Evolutionary conservation across 2,888 invertebrate genomes (phyloP).

Genomic region (Barypeithes pellucidus): DNA sequence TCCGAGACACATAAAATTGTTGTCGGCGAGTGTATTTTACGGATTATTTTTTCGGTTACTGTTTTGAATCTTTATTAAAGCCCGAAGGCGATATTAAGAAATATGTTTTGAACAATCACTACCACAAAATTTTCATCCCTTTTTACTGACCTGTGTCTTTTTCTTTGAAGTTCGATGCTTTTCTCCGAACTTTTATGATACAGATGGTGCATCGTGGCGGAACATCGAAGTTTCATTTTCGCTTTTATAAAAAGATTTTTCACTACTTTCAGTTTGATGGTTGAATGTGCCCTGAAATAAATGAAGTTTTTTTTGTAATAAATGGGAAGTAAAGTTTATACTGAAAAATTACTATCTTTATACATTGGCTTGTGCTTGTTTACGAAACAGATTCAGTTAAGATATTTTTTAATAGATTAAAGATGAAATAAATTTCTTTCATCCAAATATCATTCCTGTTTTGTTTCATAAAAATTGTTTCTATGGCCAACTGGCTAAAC

Average conservation of each 20-base stretch:
- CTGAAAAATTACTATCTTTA: too few relatives aligned
- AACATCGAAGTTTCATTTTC: conserved; percentile 75
- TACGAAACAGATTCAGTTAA: too few relatives aligned
- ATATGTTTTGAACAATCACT: not conserved
- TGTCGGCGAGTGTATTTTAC: too few relatives aligned
- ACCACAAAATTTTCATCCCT: not conserved
- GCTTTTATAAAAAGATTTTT: conserved; percentile 65
- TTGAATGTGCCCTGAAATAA: conserved; percentile 63
- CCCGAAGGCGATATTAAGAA: not conserved
- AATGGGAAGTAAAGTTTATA: not conserved
- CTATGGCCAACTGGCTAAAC: too few relatives aligned
- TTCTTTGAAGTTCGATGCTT: conserved; percentile 75
- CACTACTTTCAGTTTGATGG: conserved; percentile 64
- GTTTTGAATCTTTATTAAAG: too few relatives aligned
- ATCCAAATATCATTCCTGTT: too few relatives aligned
- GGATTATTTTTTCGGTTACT: too few relatives aligned
- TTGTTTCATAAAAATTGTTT: too few relatives aligned
- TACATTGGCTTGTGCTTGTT: not conserved
- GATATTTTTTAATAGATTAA: too few relatives aligned
- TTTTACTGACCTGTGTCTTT: conserved; percentile 52
- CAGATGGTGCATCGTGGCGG: conserved; percentile 78
- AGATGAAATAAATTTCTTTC: too few relatives aligned
- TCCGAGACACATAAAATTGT: too few relatives aligned
- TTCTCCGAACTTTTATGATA: conserved; percentile 81
- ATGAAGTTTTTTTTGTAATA: conserved; percentile 1